Conservation (phyloP, 2,797 vertebrate species). For the Distichodus sexfasciatus region DNA sequence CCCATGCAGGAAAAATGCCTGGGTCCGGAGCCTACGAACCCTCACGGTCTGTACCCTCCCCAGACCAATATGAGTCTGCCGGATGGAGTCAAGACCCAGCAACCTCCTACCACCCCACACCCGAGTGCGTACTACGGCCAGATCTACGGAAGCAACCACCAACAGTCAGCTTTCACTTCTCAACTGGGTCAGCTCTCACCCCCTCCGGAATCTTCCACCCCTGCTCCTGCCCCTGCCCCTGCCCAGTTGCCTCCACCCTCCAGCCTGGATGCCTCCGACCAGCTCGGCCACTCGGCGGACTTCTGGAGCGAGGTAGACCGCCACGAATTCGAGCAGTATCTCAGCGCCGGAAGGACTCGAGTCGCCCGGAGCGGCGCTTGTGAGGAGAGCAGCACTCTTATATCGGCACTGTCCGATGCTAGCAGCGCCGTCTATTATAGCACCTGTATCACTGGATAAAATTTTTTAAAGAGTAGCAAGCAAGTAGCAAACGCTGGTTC, state of each 20-base stretch:
- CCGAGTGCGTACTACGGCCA: constrained; percentile 80
- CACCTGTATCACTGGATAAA: constrained; percentile 90
- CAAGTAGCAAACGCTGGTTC: no score
- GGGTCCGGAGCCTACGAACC: constrained; percentile 68
- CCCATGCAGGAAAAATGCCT: constrained; percentile 75
- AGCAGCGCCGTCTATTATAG: constrained; percentile 97
- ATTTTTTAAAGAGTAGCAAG: no score
- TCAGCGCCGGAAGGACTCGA: constrained; percentile 84
- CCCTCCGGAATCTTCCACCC: constrained; percentile 83
- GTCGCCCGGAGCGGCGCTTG: constrained; percentile 79
- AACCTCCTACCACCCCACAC: constrained; percentile 58
- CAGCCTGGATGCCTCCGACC: constrained; percentile 76
- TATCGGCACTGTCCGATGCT: constrained; percentile 91
- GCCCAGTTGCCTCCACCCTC: constrained; percentile 70
- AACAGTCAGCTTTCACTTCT: constrained; percentile 71
- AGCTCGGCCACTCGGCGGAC: constrained; percentile 80
- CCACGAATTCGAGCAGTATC: constrained; percentile 95
- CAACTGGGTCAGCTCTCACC: constrained; percentile 93
- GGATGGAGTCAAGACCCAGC: constrained; percentile 81
- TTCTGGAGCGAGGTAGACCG: constrained; percentile 96
- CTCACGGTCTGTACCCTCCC: constrained; percentile 70
- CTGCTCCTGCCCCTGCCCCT: constrained; percentile 71
- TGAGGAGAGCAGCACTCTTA: constrained; percentile 89
- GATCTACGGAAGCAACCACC: constrained; percentile 70
- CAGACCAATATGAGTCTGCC: constrained; percentile 75